These are phyloP conservation scores for Oncorhynchus keta DNA, from an alignment of 2,113 vertebrate species.

Conservation along the genomic window DNA sequence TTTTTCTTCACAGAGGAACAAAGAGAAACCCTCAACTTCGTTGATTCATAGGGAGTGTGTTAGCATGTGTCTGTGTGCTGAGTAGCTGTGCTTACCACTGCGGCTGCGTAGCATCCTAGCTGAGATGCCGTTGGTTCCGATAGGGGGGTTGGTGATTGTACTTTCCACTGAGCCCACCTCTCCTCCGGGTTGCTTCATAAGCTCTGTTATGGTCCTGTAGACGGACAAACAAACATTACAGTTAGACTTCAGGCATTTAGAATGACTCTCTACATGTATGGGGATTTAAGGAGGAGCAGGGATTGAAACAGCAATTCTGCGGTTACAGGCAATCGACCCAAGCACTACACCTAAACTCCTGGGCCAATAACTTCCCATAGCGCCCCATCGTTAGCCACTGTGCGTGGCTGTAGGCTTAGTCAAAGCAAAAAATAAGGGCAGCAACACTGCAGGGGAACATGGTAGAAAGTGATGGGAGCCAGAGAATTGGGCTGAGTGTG, in stretches of 20 bases:
- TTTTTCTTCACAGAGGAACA: too few relatives aligned
- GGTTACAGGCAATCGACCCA: neutral
- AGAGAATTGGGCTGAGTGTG: too few relatives aligned
- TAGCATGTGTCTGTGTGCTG: neutral
- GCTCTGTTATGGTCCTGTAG: constrained; percentile 70
- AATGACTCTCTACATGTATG: neutral
- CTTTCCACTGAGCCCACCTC: constrained; percentile 62
- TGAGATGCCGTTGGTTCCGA: constrained; percentile 62
- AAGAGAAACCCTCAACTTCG: too few relatives aligned
- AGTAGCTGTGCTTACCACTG: constrained; percentile 63
- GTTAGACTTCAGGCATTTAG: neutral
- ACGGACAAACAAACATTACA: neutral
- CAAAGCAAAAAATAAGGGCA: too few relatives aligned
- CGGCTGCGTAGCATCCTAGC: constrained; percentile 71
- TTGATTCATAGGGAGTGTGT: neutral
- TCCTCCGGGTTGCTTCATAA: constrained; percentile 72
- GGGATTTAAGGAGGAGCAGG: neutral
- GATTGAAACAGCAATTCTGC: neutral
- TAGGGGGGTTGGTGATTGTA: constrained; percentile 30
- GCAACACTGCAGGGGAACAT: too few relatives aligned
- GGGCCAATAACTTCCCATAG: too few relatives aligned
- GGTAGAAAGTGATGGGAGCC: too few relatives aligned
- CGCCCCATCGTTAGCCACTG: too few relatives aligned
- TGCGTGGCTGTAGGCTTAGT: too few relatives aligned
- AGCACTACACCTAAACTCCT: too few relatives aligned